Evolutionary conservation across 2,888 invertebrate species (phyloP), one percentile per base, ranked within the genome.

Genomic region (Harpalus rubripes): DNA sequence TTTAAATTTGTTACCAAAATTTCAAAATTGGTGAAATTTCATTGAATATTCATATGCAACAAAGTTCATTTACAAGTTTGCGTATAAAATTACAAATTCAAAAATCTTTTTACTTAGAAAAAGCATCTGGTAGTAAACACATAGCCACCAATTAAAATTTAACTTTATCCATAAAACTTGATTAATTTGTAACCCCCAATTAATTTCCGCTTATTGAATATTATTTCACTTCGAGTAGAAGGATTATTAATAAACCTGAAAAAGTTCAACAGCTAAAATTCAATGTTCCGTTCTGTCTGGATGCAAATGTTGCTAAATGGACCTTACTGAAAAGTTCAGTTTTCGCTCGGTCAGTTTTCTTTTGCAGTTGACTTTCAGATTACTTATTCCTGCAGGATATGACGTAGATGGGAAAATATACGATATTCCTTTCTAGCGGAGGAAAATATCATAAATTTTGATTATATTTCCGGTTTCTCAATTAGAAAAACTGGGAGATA

Each of bases 191-290:
- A 39, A 10, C 41, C 44, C 39, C n/a, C 32, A 39, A 79, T 79
- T 79, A 79, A 74, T 41, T 79, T 79, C 61, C 61, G 61, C 79
- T 79, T 79, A 79, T 79, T 79, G 61, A 79, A 79, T 79, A 39
- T 59, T 61, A 59, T 79, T 79, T 79, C 61, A 39, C 61, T 79
- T 79, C 61, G 39, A 59, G 26, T 61, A 32, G 10, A 10, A 10
- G 32, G 59, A 59, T 61, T 79, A 26, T 61, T 16, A 79, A 79
- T 59, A 15, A 41, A 79, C 44, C 44, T 44, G 44, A 74, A 74
- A 74, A 74, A 74, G 44, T 18, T 41, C 18, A 41, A 3, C 72
- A 5, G 72, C 68, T 68, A 0, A 68, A 44, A 74, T 74, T 74
- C 72, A 74, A 74, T 52, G 72, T 44, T 74, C 41, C 72, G 72